Evolutionary conservation across 2,888 invertebrate species (phyloP), one percentile per base, ranked within the genome.

Genomic region (Scelioninae gen. 2): DNA sequence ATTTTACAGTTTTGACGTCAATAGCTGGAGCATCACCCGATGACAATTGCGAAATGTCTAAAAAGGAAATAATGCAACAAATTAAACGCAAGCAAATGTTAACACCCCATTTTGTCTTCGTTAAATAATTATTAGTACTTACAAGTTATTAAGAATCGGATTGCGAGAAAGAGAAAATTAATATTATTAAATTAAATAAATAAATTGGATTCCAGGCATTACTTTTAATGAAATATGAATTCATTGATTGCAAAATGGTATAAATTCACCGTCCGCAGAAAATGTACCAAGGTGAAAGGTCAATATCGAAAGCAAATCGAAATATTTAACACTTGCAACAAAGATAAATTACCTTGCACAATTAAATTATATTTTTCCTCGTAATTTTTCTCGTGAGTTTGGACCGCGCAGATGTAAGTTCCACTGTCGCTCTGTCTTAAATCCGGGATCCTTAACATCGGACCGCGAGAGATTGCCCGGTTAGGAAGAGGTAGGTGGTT

Each of bases 351-450:
- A 91, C 91, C 90, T 83, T 89, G 88, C 63, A 92, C 88, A 52
- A 88, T 85, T 2, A 92, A 85, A 37, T 87, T 86, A 79, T 90
- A 90, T 78, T 90, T 90, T 70, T 90, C 89, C 67, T 89, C 87
- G 74, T 89, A 88, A 19, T 85, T 84, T 22, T 89, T 89, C 11
- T 58, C 33, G 7, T n/a, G 7, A 31, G 33, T 19, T 13, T 58
- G 9, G 1, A 91, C 92, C 65, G 89, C 89, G 81, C 94, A 94
- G 39, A 90, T 87, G 82, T 94, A 94, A 4, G 88, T 85, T 39
- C 93, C 94, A 22, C 89, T 89, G 84, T 94, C 92, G 61, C 89
- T 89, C 2, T 88, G 85, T 60, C 87, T 86, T 0, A 92, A 89
- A 74, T 89, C 87, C 1, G 85, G 86, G 52, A 94, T 88, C 74